These are phyloP conservation scores for Lochmaea crataegi DNA, from an alignment of 2,888 invertebrate genomes.

Conservation along the genomic window DNA sequence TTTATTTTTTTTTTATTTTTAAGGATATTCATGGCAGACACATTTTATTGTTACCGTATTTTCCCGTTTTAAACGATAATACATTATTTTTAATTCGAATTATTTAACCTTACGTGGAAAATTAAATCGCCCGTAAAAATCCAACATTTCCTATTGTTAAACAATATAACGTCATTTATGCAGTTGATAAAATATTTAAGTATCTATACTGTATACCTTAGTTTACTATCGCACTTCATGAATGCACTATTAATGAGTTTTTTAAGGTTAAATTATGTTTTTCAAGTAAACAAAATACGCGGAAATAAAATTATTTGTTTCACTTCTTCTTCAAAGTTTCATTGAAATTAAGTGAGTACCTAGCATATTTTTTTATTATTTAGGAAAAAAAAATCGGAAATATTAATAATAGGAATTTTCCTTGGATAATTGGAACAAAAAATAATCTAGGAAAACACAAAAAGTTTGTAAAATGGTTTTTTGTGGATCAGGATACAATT, in stretches of 20 bases:
- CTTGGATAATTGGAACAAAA: too few relatives aligned
- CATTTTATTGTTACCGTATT: too few relatives aligned
- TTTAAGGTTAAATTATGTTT: constrained; percentile 1
- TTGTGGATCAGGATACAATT: too few relatives aligned
- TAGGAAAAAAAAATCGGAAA: too few relatives aligned
- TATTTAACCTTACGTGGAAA: not conserved
- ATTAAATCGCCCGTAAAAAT: constrained; percentile 3
- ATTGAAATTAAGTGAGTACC: not conserved
- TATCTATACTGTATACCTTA: constrained; percentile 13
- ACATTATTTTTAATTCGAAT: not conserved
- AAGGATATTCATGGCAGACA: too few relatives aligned
- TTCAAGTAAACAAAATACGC: not conserved
- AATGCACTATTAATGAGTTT: not conserved
- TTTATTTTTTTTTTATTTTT: too few relatives aligned
- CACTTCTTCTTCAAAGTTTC: not conserved
- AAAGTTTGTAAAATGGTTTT: too few relatives aligned
- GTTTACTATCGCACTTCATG: constrained; percentile 5
- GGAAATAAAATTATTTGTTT: not conserved
- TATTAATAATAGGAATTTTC: too few relatives aligned
- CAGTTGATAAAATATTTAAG: constrained; percentile 32
- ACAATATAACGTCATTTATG: constrained; percentile 17
- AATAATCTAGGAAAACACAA: too few relatives aligned
- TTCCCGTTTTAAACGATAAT: not conserved
- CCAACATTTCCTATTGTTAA: constrained; percentile 15
- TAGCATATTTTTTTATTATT: not conserved